Evolutionary conservation across 2,797 vertebrate species (phyloP).

Genomic region (Takifugu ocellatus): DNA sequence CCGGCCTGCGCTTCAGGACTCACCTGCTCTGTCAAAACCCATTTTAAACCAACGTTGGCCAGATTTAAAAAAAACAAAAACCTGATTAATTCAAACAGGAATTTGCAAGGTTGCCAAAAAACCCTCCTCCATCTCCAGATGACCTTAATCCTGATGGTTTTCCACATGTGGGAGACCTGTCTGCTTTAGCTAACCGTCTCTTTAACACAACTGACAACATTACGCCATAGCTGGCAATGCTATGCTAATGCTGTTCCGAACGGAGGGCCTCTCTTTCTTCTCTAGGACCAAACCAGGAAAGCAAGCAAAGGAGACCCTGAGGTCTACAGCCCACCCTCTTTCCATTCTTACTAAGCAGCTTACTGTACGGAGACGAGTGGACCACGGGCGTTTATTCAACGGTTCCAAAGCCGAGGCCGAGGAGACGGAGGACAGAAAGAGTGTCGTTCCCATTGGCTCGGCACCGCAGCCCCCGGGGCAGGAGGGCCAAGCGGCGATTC

Average conservation of each 20-base stretch:
- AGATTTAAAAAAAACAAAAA: too few relatives aligned
- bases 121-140: too few relatives aligned
- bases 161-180: too few relatives aligned
- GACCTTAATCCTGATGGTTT: background rate
- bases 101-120: too few relatives aligned
- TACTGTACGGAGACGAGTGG: conserved; percentile 12
- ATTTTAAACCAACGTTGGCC: too few relatives aligned
- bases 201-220: background rate
- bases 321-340: conserved; percentile 11
- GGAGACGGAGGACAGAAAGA: conserved; percentile 7
- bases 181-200: too few relatives aligned
- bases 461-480: conserved; percentile 42
- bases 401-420: conserved; percentile 2
- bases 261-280: background rate
- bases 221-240: background rate
- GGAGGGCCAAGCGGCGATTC: conserved; percentile 48
- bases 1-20: too few relatives aligned
- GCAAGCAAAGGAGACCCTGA: background rate
- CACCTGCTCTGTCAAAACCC: too few relatives aligned
- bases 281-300: background rate
- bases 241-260: background rate
- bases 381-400: conserved; percentile 12
- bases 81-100: too few relatives aligned
- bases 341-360: conserved; percentile 39
- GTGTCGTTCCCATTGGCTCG: conserved; percentile 40